Percentiles rank a stretch among this genome's conserved stretches.
Evolutionary conservation across 1,140 invertebrate genomes (phyloP).

Genomic region (Drosophila burlai): DNA sequence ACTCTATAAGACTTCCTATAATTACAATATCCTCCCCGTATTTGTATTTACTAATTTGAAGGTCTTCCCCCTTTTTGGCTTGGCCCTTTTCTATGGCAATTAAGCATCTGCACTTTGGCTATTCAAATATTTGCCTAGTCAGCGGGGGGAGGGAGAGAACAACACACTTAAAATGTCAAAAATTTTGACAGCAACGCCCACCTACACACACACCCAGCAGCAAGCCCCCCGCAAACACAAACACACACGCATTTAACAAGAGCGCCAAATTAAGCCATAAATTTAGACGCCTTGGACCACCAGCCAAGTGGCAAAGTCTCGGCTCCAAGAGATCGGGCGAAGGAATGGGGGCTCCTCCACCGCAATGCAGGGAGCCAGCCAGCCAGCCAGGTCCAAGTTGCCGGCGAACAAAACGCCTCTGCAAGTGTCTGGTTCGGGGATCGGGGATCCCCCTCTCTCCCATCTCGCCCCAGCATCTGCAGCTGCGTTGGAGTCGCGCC

Average conservation of each 20-base stretch:
- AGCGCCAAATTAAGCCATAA: conserved; percentile 82
- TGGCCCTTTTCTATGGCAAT: conserved; percentile 48
- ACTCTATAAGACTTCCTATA: too few relatives aligned
- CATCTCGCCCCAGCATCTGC: conserved; percentile 28
- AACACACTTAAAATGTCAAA: conserved; percentile 79
- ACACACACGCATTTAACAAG: conserved; percentile 75
- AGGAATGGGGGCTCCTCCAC: neutral
- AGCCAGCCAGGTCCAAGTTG: conserved; percentile 48
- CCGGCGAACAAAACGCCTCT: conserved; percentile 60
- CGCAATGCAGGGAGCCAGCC: conserved; percentile 54
- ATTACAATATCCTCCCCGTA: neutral
- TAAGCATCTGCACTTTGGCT: conserved; percentile 53
- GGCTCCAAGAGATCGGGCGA: conserved; percentile 10
- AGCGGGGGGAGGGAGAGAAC: conserved; percentile 27
- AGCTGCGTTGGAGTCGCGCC: conserved; percentile 25
- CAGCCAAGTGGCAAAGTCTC: conserved; percentile 61
- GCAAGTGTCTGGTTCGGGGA: conserved; percentile 51
- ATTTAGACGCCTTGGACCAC: conserved; percentile 73
- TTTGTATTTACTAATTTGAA: conserved; percentile 30
- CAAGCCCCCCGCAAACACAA: conserved; percentile 52
- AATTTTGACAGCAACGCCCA: conserved; percentile 71
- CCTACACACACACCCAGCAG: conserved; percentile 18
- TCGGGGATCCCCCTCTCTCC: neutral
- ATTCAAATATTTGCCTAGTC: conserved; percentile 69
- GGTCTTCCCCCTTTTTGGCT: neutral